phyloP scores from a whole-genome alignment of 2,797 vertebrate genomes.

The Trematomus bernacchii region DNA sequence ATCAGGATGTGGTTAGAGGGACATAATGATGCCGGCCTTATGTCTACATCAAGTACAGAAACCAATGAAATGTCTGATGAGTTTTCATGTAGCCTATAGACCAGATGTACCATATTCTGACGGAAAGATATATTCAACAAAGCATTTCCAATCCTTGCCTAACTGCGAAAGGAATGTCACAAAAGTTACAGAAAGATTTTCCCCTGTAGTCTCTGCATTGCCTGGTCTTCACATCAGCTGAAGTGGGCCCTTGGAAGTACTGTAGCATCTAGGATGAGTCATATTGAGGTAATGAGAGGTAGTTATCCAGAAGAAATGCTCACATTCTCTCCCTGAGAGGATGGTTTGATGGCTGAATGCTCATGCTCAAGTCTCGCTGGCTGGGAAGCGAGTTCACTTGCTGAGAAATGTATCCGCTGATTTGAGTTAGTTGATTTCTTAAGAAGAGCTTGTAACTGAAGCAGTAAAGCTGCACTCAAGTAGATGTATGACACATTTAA shows the following conservation, averaged over 20 bases:
- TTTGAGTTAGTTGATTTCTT: conserved; percentile 52
- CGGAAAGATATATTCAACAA: neutral
- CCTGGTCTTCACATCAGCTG: conserved; percentile 55
- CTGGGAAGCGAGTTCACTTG: conserved; percentile 36
- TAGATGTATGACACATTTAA: neutral
- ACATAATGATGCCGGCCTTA: conserved; percentile 31
- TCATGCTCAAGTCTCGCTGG: conserved; percentile 66
- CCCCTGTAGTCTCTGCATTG: conserved; percentile 5
- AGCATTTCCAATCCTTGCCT: conserved; percentile 15
- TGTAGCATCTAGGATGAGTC: conserved; percentile 76
- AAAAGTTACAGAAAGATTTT: conserved; percentile 29
- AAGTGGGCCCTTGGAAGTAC: conserved; percentile 41
- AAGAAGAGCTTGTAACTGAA: conserved; percentile 24
- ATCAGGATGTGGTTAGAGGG: conserved; percentile 63
- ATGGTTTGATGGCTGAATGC: conserved; percentile 61
- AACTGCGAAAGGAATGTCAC: conserved; percentile 22
- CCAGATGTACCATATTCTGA: neutral
- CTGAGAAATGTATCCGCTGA: conserved; percentile 30
- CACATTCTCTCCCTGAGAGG: conserved; percentile 58
- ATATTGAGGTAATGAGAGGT: conserved; percentile 75
- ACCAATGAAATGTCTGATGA: conserved; percentile 10
- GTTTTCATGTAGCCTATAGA: conserved; percentile 28
- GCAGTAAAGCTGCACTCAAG: conserved; percentile 10
- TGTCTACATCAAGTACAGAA: conserved; percentile 36
- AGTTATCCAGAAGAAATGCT: conserved; percentile 75